A percentile compares a stretch with the other conserved stretches of the same genome.
These are phyloP conservation scores for Chironomus tepperi DNA, from an alignment of 1,140 invertebrate species.

Conservation along the genomic window DNA sequence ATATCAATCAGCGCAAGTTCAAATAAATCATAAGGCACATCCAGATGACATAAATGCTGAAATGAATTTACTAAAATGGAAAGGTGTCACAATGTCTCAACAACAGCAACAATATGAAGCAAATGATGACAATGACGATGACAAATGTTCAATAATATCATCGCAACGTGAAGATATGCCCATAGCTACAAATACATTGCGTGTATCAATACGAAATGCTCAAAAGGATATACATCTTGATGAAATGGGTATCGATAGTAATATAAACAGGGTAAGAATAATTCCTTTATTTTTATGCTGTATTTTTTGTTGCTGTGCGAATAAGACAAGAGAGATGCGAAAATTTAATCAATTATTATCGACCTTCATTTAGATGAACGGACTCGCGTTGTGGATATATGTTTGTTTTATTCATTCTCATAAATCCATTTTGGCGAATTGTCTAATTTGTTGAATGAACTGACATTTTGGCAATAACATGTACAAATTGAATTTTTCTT, in stretches of 20 bases:
- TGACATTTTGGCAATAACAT: no score
- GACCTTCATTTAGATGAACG: no score
- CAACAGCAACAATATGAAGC: not conserved
- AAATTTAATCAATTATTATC: no score
- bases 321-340: no score
- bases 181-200: not conserved
- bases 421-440: no score
- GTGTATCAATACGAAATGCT: slow-evolving; percentile 24
- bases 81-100: slow-evolving; percentile 58
- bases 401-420: no score
- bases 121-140: slow-evolving; percentile 46
- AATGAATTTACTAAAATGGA: slow-evolving; percentile 60
- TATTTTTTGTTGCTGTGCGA: no score
- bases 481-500: no score
- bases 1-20: slow-evolving; percentile 50
- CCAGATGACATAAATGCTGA: slow-evolving; percentile 32
- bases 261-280: slow-evolving; percentile 28
- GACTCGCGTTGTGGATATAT: no score
- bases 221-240: slow-evolving; percentile 24
- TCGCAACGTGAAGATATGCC: slow-evolving; percentile 33
- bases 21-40: slow-evolving; percentile 19
- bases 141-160: slow-evolving; percentile 31
- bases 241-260: slow-evolving; percentile 24
- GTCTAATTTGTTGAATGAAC: no score
- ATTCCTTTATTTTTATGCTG: not conserved